Conservation (phyloP, 2,888 invertebrate species). For the Rhamnusium bicolor region DNA sequence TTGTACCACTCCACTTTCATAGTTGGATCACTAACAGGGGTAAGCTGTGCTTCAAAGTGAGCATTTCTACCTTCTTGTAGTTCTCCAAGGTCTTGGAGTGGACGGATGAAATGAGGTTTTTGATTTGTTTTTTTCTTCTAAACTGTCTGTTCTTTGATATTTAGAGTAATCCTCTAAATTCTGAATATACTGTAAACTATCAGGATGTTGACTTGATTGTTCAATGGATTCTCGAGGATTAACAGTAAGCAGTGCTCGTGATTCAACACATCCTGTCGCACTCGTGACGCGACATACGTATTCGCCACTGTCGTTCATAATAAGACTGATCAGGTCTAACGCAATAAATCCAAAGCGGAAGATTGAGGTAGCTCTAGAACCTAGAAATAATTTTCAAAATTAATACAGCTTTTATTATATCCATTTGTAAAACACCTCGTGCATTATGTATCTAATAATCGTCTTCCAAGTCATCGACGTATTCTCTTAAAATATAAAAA, state of each 20-base stretch:
- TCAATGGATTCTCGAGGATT: constrained; percentile 89
- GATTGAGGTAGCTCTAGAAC: constrained; percentile 94
- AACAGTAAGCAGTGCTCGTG: constrained; percentile 86
- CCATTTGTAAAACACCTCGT: too few relatives aligned
- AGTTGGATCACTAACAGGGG: constrained; percentile 92
- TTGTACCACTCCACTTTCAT: constrained; percentile 98
- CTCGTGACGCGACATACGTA: constrained; percentile 92
- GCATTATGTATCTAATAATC: too few relatives aligned
- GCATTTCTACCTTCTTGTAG: constrained; percentile 92
- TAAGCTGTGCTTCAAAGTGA: constrained; percentile 93
- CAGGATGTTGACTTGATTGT: constrained; percentile 91
- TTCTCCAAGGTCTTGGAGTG: constrained; percentile 88
- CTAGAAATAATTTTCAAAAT: constrained; percentile 70
- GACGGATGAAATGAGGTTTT: constrained; percentile 90
- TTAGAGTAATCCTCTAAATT: constrained; percentile 92
- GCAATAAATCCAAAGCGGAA: constrained; percentile 99
- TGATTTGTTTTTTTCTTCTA: constrained; percentile 87
- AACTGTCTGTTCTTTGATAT: constrained; percentile 88
- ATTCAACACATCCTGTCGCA: constrained; percentile 89
- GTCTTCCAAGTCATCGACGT: too few relatives aligned
- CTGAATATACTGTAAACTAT: constrained; percentile 91
- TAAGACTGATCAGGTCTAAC: constrained; percentile 90
- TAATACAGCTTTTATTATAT: too few relatives aligned
- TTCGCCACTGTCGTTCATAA: constrained; percentile 90
- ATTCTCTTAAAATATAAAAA: too few relatives aligned